These are phyloP conservation scores for Scartelaos histophorus DNA, from an alignment of 2,113 vertebrate genomes.

Conservation along the genomic window DNA sequence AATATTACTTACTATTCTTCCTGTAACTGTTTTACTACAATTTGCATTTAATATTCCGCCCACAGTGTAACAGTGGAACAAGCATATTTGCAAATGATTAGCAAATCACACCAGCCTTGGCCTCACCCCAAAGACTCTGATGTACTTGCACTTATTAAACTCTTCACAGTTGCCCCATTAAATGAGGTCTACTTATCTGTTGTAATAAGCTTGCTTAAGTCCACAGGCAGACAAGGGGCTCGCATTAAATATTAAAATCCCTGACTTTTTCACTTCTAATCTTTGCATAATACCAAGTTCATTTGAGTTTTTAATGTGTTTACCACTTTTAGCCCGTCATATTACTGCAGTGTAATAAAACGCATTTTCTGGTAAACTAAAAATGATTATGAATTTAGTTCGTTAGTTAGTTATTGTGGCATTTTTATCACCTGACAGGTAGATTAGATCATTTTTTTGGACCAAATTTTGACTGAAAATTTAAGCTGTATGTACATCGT, in stretches of 20 bases:
- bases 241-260: background rate
- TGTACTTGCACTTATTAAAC: slow-evolving; percentile 13
- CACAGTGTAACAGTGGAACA: slow-evolving; percentile 15
- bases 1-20: background rate
- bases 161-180: background rate
- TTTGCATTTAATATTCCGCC: slow-evolving; percentile 16
- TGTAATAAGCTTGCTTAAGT: background rate
- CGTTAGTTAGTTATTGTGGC: too few relatives aligned
- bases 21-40: slow-evolving; percentile 9
- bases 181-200: slow-evolving; percentile 1
- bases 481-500: too few relatives aligned
- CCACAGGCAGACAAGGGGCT: background rate
- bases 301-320: background rate
- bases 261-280: background rate
- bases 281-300: background rate
- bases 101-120: slow-evolving; percentile 13
- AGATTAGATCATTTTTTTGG: too few relatives aligned
- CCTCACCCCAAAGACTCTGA: slow-evolving; percentile 12
- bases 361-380: too few relatives aligned
- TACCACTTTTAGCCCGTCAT: background rate
- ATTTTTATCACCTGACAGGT: too few relatives aligned
- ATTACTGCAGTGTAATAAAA: slow-evolving; percentile 11
- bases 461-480: too few relatives aligned
- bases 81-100: slow-evolving; percentile 28
- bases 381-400: too few relatives aligned